phyloP scores from a whole-genome alignment of 2,888 invertebrate species.

The Dolichopus griseipennis region DNA sequence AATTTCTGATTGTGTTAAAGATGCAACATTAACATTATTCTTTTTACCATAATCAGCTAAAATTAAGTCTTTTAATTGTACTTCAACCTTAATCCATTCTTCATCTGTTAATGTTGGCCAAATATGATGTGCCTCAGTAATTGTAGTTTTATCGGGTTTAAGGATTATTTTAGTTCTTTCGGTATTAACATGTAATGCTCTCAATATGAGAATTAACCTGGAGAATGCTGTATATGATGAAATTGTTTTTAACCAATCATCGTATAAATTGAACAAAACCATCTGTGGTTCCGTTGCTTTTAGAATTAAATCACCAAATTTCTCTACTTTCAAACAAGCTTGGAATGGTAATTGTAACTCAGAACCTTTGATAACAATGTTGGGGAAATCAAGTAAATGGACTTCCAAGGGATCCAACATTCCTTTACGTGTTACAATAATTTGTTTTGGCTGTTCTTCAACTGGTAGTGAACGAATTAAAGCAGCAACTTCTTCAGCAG shows the following conservation, averaged over 20 bases:
- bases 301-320: conserved; percentile 96
- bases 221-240: conserved; percentile 99
- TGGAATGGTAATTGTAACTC: conserved; percentile 98
- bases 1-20: conserved; percentile 97
- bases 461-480: conserved; percentile 97
- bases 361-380: conserved; percentile 99
- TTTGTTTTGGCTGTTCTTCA: conserved; percentile 99
- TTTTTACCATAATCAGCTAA: conserved; percentile 99
- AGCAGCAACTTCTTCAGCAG: conserved; percentile 99
- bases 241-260: conserved; percentile 99
- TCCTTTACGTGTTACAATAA: conserved; percentile 98
- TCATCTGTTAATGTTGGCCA: conserved; percentile 97
- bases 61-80: conserved; percentile 95
- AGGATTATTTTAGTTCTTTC: conserved; percentile 97
- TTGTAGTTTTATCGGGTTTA: conserved; percentile 97
- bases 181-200: conserved; percentile 97
- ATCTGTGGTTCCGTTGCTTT: conserved; percentile 99
- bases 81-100: conserved; percentile 99
- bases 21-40: conserved; percentile 99
- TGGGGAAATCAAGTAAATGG: conserved; percentile 98
- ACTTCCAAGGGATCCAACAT: conserved; percentile 99
- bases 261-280: conserved; percentile 98
- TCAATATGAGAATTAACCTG: conserved; percentile 87
- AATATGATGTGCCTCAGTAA: conserved; percentile 98
- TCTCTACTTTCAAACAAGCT: conserved; percentile 96